Evolutionary conservation across 2,888 invertebrate genomes (phyloP).

Genomic region (Mesorhabditis spiculigera): DNA sequence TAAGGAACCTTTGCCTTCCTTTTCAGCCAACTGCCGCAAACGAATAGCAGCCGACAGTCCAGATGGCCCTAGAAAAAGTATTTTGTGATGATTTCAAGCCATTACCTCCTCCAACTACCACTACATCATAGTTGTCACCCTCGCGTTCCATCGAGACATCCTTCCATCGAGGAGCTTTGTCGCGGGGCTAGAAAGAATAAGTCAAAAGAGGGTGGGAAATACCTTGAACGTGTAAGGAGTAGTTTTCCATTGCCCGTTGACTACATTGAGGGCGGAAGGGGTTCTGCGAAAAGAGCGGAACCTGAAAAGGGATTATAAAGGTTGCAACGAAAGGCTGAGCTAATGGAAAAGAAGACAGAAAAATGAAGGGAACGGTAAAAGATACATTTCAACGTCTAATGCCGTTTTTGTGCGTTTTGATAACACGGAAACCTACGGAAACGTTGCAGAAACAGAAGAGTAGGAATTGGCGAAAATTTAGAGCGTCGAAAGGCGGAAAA

Average conservation of each 20-base stretch:
- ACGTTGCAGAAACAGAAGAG: too few relatives aligned
- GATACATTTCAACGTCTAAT: too few relatives aligned
- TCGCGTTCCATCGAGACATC: slow-evolving; percentile 70
- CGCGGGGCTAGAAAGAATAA: slow-evolving; percentile 21
- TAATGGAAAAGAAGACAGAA: too few relatives aligned
- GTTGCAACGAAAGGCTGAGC: too few relatives aligned
- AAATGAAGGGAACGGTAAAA: too few relatives aligned
- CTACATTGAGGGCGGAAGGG: slow-evolving; percentile 32
- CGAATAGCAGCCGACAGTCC: slow-evolving; percentile 91
- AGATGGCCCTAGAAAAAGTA: slow-evolving; percentile 69
- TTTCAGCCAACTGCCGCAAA: slow-evolving; percentile 76
- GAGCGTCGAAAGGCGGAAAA: too few relatives aligned
- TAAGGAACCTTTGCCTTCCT: slow-evolving; percentile 46
- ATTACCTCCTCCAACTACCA: slow-evolving; percentile 88
- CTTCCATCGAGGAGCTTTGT: slow-evolving; percentile 54
- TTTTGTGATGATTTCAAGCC: too few relatives aligned
- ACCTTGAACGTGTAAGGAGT: slow-evolving; percentile 54
- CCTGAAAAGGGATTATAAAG: too few relatives aligned
- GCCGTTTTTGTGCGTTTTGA: too few relatives aligned
- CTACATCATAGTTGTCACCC: slow-evolving; percentile 93
- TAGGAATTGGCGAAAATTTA: too few relatives aligned
- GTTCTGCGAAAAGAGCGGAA: too few relatives aligned
- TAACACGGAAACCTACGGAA: too few relatives aligned
- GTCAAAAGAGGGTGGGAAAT: not conserved
- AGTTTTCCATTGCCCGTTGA: slow-evolving; percentile 56